phyloP scores from a whole-genome alignment of 2,797 vertebrate genomes.

The Pseudochirops cupreus region DNA sequence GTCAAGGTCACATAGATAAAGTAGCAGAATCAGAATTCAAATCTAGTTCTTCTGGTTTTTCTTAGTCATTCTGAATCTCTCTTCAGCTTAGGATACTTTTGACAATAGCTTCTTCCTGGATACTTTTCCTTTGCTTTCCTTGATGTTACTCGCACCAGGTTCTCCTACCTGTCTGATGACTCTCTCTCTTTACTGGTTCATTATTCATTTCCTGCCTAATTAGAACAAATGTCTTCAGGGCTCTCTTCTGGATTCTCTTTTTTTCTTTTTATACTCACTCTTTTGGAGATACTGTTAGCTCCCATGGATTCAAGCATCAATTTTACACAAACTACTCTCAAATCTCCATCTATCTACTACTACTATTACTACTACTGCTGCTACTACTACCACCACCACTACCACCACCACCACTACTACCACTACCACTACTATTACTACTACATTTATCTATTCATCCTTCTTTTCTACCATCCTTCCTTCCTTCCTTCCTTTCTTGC shows the following conservation, averaged over 20 bases:
- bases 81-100: background rate
- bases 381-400: too few species aligned
- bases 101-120: background rate
- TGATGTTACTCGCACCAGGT: background rate
- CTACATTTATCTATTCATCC: too few species aligned
- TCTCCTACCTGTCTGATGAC: background rate
- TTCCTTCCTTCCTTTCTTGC: too few species aligned
- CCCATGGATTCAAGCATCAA: background rate
- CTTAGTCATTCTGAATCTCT: background rate
- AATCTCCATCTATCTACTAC: background rate
- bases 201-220: background rate
- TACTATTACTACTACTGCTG: too few species aligned
- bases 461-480: too few species aligned
- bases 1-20: background rate
- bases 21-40: background rate
- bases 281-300: background rate
- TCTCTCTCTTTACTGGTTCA: background rate
- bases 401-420: too few species aligned
- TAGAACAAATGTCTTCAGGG: background rate
- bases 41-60: background rate
- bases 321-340: background rate
- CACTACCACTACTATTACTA: too few species aligned
- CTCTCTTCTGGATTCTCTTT: background rate
- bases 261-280: background rate
- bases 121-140: background rate